Evolutionary conservation across 2,797 vertebrate genomes (phyloP), one percentile per base, ranked within the genome.

Genomic region (Acropternis orthonyx): DNA sequence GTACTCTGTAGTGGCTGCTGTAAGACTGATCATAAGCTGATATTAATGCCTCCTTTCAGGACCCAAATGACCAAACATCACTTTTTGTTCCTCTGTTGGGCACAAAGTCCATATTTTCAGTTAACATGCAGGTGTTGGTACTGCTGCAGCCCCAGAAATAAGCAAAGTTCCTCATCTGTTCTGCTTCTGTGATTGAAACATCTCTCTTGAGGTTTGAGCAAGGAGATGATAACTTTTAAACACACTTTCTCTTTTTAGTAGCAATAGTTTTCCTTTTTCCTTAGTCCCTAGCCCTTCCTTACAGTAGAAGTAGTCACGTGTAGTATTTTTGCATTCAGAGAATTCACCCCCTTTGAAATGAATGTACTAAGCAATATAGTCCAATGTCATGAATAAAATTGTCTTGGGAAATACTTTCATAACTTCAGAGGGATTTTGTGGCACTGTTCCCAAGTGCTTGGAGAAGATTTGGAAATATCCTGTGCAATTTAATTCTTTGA

Each of bases 41-140:
- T 27, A 49, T 24, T 48, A 56, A 16, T 51, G 32, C 18, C 39
- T 78, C 24, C 37, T 61, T 28, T 30, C 43, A n/a, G n/a, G 23
- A 32, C 48, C 52, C 36, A 55, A 44, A 39, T 37, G 22, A 44
- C 28, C 23, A 43, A 49, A 12, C 32, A 65, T 32, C 27, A 3
- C 19, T 12, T 37, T 63, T 75, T 48, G 44, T 85, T 14, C 34
- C 13, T 9, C 26, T 37, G 23, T 21, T 76, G 63, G 61, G 32
- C 54, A 56, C 34, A 3, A 22, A 26, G 23, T 51, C 75, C 12
- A 7, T 23, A 12, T 46, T 62, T 62, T 55, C 59, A 76, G 32
- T 37, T 67, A n/a, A 37, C 11, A 6, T 10, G 37, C 1, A 3
- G 24, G 22, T 46, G 7, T 43, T 1, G 2, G 19, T 62, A 46